A percentile compares a stretch with the other conserved stretches of the same genome.
Evolutionary conservation across 2,797 vertebrate species (phyloP).

Genomic region (Erethizon dorsatum): DNA sequence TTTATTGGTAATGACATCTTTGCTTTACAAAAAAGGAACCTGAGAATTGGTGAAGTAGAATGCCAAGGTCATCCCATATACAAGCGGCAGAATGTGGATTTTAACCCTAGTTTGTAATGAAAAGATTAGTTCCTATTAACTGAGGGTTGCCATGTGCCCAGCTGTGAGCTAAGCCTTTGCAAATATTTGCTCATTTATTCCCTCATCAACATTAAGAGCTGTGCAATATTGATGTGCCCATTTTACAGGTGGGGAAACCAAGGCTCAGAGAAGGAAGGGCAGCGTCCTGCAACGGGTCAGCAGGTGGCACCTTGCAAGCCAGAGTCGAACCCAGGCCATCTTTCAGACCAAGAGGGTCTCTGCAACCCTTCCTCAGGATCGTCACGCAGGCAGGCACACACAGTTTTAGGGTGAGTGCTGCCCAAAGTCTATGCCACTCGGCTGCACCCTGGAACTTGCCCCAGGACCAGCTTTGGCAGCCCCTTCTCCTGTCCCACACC

Average conservation of each 20-base stretch:
- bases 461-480: neutral
- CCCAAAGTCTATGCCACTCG: neutral
- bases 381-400: too few species aligned
- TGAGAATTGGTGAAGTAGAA: neutral
- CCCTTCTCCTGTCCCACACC: neutral
- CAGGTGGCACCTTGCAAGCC: neutral
- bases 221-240: fast-evolving
- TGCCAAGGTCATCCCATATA: neutral
- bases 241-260: neutral
- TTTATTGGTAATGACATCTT: fast-evolving
- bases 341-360: neutral
- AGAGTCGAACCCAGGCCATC: neutral
- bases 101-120: neutral
- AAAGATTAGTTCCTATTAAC: neutral
- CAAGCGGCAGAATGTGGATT: neutral
- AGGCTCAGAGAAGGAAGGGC: neutral
- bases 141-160: neutral
- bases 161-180: neutral
- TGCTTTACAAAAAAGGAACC: neutral
- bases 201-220: neutral
- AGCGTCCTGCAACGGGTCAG: neutral
- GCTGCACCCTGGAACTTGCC: neutral
- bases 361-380: neutral
- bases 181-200: neutral
- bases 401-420: fast-evolving